Evolutionary conservation across 2,888 invertebrate species (phyloP).

Genomic region (Sesia bembeciformis): DNA sequence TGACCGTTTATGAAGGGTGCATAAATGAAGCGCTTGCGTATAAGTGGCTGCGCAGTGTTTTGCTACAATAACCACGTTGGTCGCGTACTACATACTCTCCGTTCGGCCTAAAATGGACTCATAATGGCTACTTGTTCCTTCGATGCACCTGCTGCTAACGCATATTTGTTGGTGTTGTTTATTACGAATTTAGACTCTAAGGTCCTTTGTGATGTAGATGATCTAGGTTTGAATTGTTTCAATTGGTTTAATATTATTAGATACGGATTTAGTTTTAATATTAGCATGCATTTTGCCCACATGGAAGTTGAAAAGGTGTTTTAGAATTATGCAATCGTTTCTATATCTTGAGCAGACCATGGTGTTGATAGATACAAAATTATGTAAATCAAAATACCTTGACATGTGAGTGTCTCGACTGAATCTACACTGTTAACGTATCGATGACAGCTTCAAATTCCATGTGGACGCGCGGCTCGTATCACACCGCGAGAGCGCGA

Average conservation of each 20-base stretch:
- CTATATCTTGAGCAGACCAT: no score
- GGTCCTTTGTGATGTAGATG: not conserved
- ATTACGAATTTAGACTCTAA: constrained; percentile 40
- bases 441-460: constrained; percentile 15
- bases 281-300: not conserved
- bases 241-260: not conserved
- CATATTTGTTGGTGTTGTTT: constrained; percentile 52
- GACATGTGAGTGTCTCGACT: not conserved
- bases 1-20: constrained; percentile 66
- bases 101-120: constrained; percentile 67
- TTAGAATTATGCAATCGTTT: not conserved
- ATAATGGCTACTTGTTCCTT: constrained; percentile 65
- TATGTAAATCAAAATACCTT: not conserved
- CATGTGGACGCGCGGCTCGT: constrained; percentile 24
- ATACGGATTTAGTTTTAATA: no score
- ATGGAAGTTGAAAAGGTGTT: not conserved
- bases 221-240: not conserved
- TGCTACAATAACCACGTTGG: constrained; percentile 42
- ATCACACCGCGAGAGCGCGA: constrained; percentile 6
- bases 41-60: constrained; percentile 42
- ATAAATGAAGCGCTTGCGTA: constrained; percentile 49
- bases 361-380: not conserved
- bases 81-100: constrained; percentile 52
- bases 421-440: not conserved
- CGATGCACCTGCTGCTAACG: constrained; percentile 61